Percentiles rank a stretch among this genome's conserved stretches.
Evolutionary conservation across 2,888 invertebrate genomes (phyloP).

Genomic region (Andrena camellia): DNA sequence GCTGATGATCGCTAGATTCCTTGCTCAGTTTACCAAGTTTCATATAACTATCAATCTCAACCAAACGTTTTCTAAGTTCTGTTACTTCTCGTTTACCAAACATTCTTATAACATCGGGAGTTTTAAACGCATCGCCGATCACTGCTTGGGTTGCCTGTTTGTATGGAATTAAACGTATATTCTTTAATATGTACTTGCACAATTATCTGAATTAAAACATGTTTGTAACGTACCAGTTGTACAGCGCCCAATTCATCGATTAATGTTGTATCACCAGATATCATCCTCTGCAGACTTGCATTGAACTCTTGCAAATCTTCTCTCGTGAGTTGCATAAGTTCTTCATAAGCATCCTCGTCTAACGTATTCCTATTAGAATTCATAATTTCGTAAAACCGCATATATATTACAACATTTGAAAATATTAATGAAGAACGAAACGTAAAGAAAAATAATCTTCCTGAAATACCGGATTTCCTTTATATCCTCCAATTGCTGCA

Average conservation of each 20-base stretch:
- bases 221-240: slow-evolving; percentile 86
- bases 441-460: background rate
- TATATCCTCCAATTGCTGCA: slow-evolving; percentile 90
- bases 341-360: slow-evolving; percentile 89
- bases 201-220: background rate
- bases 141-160: slow-evolving; percentile 90
- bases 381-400: background rate
- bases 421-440: background rate
- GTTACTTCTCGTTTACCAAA: slow-evolving; percentile 90
- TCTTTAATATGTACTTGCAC: background rate
- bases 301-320: slow-evolving; percentile 90
- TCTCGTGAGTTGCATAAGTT: slow-evolving; percentile 89
- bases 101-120: slow-evolving; percentile 90
- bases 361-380: slow-evolving; percentile 87
- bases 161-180: background rate
- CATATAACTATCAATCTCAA: slow-evolving; percentile 87
- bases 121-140: slow-evolving; percentile 91
- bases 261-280: slow-evolving; percentile 89
- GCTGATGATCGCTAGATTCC: slow-evolving; percentile 85
- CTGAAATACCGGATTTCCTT: slow-evolving; percentile 89
- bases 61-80: slow-evolving; percentile 87
- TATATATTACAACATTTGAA: background rate
- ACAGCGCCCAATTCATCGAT: slow-evolving; percentile 89
- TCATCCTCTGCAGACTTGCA: slow-evolving; percentile 88
- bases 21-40: slow-evolving; percentile 87